Conservation (phyloP, 2,797 vertebrate species). For the Schizothorax lantsangensis region DNA sequence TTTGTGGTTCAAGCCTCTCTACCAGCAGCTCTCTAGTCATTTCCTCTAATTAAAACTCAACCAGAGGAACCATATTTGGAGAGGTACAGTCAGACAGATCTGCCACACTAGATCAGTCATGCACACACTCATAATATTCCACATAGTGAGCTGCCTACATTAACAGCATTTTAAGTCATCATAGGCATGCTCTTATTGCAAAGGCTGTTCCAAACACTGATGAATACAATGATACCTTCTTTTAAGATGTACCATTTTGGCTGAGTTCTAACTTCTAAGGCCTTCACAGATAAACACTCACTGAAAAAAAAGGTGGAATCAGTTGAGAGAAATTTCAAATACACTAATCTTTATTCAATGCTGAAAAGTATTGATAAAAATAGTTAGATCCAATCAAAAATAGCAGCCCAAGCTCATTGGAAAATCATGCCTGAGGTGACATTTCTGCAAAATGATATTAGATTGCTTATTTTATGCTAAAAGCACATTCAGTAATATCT, state of each 20-base stretch:
- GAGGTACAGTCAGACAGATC: conserved; percentile 32
- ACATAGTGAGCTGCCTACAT: not conserved
- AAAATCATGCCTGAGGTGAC: too few species aligned
- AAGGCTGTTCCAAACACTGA: not conserved
- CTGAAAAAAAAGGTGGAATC: too few species aligned
- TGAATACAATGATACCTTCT: not conserved
- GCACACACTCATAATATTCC: not conserved
- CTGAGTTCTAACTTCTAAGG: not conserved
- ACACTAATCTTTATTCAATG: too few species aligned
- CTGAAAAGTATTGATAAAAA: too few species aligned
- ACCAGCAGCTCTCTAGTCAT: conserved; percentile 63
- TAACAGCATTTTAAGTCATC: not conserved
- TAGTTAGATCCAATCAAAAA: too few species aligned
- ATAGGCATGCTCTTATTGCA: not conserved
- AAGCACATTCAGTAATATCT: too few species aligned
- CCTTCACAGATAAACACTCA: not conserved
- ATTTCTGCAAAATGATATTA: too few species aligned
- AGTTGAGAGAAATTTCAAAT: too few species aligned
- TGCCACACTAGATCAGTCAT: conserved; percentile 7
- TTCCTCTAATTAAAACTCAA: conserved; percentile 76
- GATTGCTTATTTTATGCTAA: too few species aligned
- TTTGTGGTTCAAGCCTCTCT: conserved; percentile 1
- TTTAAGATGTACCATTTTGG: not conserved
- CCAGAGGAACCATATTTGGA: conserved; percentile 5
- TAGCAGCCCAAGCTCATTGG: too few species aligned